Evolutionary conservation across 1,140 invertebrate genomes (phyloP).

Genomic region (Steinernema feltiae): DNA sequence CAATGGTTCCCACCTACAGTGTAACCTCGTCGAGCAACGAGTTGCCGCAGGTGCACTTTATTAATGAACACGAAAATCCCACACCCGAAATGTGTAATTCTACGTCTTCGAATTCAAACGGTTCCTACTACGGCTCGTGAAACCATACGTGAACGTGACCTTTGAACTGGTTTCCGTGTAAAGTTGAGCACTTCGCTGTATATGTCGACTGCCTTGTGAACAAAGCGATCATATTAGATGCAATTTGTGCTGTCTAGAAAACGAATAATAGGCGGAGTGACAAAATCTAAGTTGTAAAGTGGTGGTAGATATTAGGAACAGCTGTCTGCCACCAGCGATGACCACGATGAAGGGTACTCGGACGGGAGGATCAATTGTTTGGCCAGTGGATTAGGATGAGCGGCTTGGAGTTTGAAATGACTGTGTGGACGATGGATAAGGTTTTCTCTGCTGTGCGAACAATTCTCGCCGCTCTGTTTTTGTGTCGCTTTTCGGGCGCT

Average conservation of each 20-base stretch:
- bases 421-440: not conserved
- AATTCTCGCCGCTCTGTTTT: too few relatives aligned
- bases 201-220: not conserved
- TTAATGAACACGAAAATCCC: not conserved
- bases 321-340: not conserved
- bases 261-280: not conserved
- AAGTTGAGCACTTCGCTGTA: not conserved
- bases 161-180: slow-evolving; percentile 1
- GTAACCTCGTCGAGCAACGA: slow-evolving; percentile 7
- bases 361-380: slow-evolving; percentile 1
- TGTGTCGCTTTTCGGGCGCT: not conserved
- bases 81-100: not conserved
- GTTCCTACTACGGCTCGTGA: not conserved
- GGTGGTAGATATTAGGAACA: slow-evolving; percentile 8
- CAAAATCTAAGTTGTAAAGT: not conserved
- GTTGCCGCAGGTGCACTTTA: not conserved
- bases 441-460: too few relatives aligned
- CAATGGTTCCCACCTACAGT: slow-evolving; percentile 1
- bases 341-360: not conserved
- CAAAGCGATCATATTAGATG: not conserved
- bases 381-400: not conserved
- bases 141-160: not conserved
- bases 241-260: not conserved
- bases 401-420: not conserved
- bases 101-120: not conserved